Conservation (phyloP, 2,113 vertebrate genomes). For the Isichthys henryi region DNA sequence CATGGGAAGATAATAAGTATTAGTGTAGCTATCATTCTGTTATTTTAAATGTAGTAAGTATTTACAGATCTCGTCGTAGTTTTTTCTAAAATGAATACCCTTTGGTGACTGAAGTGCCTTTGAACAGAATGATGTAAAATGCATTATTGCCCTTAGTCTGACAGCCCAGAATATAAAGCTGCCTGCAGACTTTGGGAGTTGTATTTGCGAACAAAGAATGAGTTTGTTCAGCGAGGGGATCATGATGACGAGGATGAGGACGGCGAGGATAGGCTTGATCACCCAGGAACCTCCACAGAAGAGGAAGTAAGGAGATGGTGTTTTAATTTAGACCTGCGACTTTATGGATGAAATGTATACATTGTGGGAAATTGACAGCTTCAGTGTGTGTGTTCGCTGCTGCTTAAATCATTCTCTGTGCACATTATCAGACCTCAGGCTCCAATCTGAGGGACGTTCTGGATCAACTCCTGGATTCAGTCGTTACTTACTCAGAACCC, state of each 20-base stretch:
- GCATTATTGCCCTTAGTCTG: slow-evolving; percentile 54
- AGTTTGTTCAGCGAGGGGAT: slow-evolving; percentile 88
- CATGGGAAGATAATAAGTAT: neutral
- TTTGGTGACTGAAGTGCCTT: neutral
- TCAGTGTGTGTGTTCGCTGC: neutral
- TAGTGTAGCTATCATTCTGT: neutral
- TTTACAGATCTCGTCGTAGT: neutral
- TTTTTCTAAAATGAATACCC: neutral
- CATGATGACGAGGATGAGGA: slow-evolving; percentile 82
- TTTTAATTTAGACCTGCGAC: neutral
- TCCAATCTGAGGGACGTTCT: slow-evolving; percentile 85
- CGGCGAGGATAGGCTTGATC: slow-evolving; percentile 78
- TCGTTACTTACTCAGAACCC: slow-evolving; percentile 81
- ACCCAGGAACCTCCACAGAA: slow-evolving; percentile 73
- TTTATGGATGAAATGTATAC: neutral
- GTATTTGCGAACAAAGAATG: slow-evolving; percentile 83
- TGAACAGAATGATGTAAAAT: neutral
- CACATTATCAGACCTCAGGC: slow-evolving; percentile 62
- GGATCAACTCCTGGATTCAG: slow-evolving; percentile 87
- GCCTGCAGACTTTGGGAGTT: slow-evolving; percentile 88
- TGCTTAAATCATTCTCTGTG: neutral
- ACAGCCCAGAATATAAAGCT: slow-evolving; percentile 85
- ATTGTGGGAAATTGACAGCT: neutral
- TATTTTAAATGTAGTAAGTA: neutral
- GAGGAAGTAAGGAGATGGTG: slow-evolving; percentile 64